phyloP scores from a whole-genome alignment of 2,113 vertebrate genomes.

The Pseudopodoces humilis region DNA sequence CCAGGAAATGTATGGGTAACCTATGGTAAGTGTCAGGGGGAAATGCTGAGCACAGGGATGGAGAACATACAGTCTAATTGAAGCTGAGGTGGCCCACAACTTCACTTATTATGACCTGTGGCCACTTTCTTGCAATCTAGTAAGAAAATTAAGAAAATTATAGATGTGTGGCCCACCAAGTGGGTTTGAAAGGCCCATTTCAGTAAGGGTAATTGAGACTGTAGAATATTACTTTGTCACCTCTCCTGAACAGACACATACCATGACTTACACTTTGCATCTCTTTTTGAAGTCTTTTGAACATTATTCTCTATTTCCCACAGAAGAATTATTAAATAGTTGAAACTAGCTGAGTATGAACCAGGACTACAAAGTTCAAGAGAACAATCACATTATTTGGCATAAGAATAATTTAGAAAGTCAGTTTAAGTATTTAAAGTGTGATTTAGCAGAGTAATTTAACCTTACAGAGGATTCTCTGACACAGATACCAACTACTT shows the following conservation, averaged over 20 bases:
- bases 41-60: not conserved
- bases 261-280: not conserved
- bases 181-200: not conserved
- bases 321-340: not conserved
- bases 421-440: not conserved
- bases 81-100: not conserved
- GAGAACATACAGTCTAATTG: fast-evolving
- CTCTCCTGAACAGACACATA: not conserved
- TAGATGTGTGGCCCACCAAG: not conserved
- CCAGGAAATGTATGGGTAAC: not conserved
- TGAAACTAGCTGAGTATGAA: not conserved
- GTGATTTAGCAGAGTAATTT: not conserved
- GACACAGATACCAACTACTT: not conserved
- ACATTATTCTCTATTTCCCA: not conserved
- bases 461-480: not conserved
- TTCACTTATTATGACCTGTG: not conserved
- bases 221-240: not conserved
- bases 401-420: not conserved
- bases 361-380: not conserved
- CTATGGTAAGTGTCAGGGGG: too few species aligned
- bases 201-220: not conserved
- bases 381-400: not conserved
- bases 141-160: not conserved
- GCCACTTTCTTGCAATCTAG: not conserved
- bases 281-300: not conserved